Conservation (phyloP, 1,140 invertebrate genomes). For the Platyscapa corneri region DNA sequence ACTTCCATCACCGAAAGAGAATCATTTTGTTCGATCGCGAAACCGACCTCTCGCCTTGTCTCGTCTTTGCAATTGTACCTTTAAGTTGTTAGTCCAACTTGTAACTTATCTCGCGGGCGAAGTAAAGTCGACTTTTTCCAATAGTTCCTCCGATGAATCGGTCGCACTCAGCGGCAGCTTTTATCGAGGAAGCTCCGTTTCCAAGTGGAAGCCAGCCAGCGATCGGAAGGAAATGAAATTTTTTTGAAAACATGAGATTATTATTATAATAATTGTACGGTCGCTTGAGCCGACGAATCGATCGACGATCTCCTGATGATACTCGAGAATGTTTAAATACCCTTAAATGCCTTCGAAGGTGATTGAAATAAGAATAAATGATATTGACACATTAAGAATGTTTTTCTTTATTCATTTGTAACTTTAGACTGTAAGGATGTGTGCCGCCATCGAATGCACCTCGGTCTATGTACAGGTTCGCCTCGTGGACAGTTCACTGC, state of each 20-base stretch:
- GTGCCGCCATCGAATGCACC: neutral
- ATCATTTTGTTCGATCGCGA: neutral
- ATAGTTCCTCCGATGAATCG: neutral
- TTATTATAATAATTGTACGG: conserved; percentile 46
- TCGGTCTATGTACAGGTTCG: neutral
- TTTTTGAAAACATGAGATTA: conserved; percentile 14
- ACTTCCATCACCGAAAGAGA: conserved; percentile 7
- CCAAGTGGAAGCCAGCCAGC: too few species aligned
- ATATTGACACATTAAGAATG: conserved; percentile 62
- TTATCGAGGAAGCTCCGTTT: too few species aligned
- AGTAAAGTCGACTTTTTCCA: conserved; percentile 5
- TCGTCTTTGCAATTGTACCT: neutral
- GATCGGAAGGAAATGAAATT: neutral
- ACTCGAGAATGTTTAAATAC: conserved; percentile 59
- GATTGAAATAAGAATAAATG: conserved; percentile 65
- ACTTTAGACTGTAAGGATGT: neutral
- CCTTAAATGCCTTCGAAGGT: conserved; percentile 63
- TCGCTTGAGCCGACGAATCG: too few species aligned
- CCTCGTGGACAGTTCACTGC: conserved; percentile 11
- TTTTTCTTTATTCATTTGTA: conserved; percentile 29
- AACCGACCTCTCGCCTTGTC: too few species aligned
- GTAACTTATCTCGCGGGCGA: conserved; percentile 4
- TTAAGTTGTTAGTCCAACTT: conserved; percentile 21
- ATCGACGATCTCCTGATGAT: conserved; percentile 62
- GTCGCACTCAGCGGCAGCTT: neutral